Base-by-base conservation (phyloP, 1,140 invertebrate species). In the Octopus sinensis region DNA sequence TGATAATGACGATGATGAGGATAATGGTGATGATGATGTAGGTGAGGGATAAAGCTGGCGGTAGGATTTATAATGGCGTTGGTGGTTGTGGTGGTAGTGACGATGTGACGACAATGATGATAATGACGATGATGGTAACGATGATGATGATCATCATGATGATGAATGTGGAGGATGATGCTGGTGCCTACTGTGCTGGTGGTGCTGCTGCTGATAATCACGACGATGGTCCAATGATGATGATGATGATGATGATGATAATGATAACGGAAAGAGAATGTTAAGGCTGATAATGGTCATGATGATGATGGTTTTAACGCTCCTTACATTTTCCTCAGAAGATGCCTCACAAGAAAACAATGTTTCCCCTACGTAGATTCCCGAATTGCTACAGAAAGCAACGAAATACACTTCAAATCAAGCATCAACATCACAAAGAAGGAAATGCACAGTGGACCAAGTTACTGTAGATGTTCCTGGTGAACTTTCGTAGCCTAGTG, bases 101-200 rank as follows among this genome's bases (percentile, higher is more conserved):
- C 51, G 2, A 81, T 81, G 75, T 4, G 75, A 81, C 78, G 68
- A 79, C 4, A 4, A 79, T 78, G 81, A 81, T 54, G 76, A 79
- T 81, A 54, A 54, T 79, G 53, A 79, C 68, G 81, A 79, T 79
- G 81, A 79, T 79, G 54, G 68, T 68, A 54, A 56, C 53, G 81
- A 79, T 82, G 77, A 82, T 82, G 77, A 79, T 82, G 81, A 79
- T 82, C 17, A 71, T 4, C 30, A 12, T 79, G 77, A 56, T 79
- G 76, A 56, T 81, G 76, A 79, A 12, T 4, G 23, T 82, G 12
- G 53, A n/a, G 30, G 56, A 79, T 79, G 78, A 79, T 79, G 78
- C 52, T 79, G 4, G 54, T 79, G 78, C 52, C 54, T 23, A 79
- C 54, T 23, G 54, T 79, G 78, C 3, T 79, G 78, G 54, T 79